These are phyloP conservation scores for Halcyon senegalensis DNA, from an alignment of 2,113 vertebrate species.

Conservation along the genomic window DNA sequence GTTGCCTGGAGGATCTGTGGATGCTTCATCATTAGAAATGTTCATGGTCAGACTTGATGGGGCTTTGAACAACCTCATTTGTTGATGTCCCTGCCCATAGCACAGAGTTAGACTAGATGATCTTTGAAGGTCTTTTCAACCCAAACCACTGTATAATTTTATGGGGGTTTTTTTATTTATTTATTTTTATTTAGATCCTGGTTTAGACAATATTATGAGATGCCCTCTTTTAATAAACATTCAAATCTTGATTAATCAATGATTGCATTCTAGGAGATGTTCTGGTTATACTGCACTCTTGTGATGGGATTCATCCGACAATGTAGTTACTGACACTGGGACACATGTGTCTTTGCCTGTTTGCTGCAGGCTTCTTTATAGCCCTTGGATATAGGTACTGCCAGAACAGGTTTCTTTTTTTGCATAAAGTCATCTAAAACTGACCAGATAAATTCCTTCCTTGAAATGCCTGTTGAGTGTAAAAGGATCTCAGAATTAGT, in stretches of 20 bases:
- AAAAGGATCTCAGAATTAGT: background rate
- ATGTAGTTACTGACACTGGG: background rate
- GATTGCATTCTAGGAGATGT: background rate
- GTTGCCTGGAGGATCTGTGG: background rate
- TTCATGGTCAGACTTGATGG: background rate
- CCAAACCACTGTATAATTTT: background rate
- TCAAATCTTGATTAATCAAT: background rate
- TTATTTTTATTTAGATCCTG: background rate
- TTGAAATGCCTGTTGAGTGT: background rate
- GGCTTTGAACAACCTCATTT: background rate
- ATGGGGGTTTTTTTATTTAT: background rate
- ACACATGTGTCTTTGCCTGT: background rate
- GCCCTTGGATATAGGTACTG: background rate
- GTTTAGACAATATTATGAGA: background rate
- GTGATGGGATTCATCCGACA: background rate
- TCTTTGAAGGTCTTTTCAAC: background rate
- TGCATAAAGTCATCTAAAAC: background rate
- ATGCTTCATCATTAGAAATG: background rate
- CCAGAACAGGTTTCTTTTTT: background rate
- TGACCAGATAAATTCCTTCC: background rate
- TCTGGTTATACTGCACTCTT: background rate
- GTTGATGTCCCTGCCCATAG: background rate
- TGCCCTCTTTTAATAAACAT: background rate
- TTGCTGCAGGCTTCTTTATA: background rate
- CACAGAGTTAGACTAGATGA: background rate